Evolutionary conservation across 2,113 vertebrate genomes (phyloP), one percentile per base, ranked within the genome.

Genomic region (Girardinichthys multiradiatus): DNA sequence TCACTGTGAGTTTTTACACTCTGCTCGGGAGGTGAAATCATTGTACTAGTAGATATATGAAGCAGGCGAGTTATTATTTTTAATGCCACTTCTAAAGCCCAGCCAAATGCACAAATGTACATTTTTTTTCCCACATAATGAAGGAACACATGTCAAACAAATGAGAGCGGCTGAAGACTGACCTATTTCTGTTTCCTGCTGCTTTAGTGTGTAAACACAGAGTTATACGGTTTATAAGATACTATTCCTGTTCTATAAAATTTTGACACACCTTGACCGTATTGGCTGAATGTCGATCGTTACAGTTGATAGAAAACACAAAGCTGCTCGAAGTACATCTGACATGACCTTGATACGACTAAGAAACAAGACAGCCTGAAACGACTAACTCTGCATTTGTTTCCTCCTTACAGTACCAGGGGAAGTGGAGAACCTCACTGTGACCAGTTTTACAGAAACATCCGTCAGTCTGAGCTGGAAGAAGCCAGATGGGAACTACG

Each of bases 381-480:
- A 33, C 8, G 4, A 54, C 29, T 72, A 35, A 72, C 21, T 0
- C 12, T 39, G 35, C 24, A 9, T 51, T 64, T 37, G 24, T 42
- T 8, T 57, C 24, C 51, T 72, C 60, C 37, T 72, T 73, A 3
- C 62, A 93, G 92, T 9, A 11, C 90, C 91, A 11, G 26, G 67
- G 21, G 37, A 66, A 30, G 76, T 92, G 0, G 1, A 4, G 37
- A 29, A 69, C 28, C 80, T 92, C 12, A 0, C 0, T 0, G 54
- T 74, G 9, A 3, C 0, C 26, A 0, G 0, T 0, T 28, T 68
- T 19, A 58, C 67, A 0, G 57, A 72, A 14, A 59, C 1, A 0
- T 70, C 67, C 0, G 39, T 89, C 7, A 0, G 0, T 21, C 79
- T 93, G 59, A 74, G 0, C 0, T 93, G 91, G 91, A 0, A 0